Evolutionary conservation across 2,888 invertebrate genomes (phyloP).

Genomic region (Caenorhabditis doughertyi): DNA sequence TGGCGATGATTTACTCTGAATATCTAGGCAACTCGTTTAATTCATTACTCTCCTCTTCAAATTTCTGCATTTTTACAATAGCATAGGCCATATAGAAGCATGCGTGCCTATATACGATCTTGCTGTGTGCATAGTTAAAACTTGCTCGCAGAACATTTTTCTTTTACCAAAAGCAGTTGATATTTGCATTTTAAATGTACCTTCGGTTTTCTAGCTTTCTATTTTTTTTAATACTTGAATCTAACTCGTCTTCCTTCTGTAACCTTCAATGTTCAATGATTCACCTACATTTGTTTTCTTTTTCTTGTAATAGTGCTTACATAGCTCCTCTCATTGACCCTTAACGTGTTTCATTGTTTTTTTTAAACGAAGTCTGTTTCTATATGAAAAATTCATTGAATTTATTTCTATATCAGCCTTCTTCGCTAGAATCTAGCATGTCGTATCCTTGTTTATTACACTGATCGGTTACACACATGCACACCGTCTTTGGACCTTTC

Average conservation of each 20-base stretch:
- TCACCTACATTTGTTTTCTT: neutral
- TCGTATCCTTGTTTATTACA: conserved; percentile 52
- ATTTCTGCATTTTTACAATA: conserved; percentile 1
- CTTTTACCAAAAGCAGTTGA: neutral
- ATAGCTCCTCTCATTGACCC: conserved; percentile 3
- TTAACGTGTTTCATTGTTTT: conserved; percentile 28
- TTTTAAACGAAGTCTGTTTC: conserved; percentile 20
- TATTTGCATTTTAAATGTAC: conserved; percentile 49
- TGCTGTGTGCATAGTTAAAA: conserved; percentile 20
- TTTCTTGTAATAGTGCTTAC: conserved; percentile 21
- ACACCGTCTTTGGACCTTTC: conserved; percentile 23
- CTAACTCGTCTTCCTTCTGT: conserved; percentile 10
- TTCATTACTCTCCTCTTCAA: neutral
- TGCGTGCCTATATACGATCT: conserved; percentile 18
- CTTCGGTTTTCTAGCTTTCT: neutral
- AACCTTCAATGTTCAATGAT: neutral
- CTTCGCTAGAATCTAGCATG: conserved; percentile 41
- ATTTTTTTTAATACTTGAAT: conserved; percentile 20
- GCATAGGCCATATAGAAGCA: conserved; percentile 14
- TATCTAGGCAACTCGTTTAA: neutral
- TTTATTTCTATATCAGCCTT: neutral
- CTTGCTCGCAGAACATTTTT: neutral
- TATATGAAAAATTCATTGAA: conserved; percentile 32
- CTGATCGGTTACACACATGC: conserved; percentile 15
- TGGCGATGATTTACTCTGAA: conserved; percentile 35